Evolutionary conservation across 2,113 vertebrate genomes (phyloP), one percentile per base, ranked within the genome.

Genomic region (Lasiurus cinereus): DNA sequence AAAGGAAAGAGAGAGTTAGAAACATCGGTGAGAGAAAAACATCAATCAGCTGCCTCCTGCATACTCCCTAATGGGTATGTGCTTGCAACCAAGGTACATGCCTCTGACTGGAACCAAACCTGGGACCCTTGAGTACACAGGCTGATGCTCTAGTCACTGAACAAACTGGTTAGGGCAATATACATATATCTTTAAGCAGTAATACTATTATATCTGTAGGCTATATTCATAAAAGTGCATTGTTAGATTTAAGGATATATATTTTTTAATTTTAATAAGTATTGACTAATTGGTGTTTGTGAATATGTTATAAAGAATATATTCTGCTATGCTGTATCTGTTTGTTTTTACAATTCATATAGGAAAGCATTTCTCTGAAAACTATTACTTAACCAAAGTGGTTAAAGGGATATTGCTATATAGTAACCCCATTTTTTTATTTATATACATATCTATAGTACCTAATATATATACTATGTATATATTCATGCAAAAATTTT

Each of bases 251-350:
- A 88, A 93, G 19, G 4, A 62, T 72, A 67, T 39, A 27, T 31
- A 1, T 67, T 18, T 89, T 85, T 74, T 83, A 43, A 67, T 72
- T 91, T 84, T 82, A 77, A 72, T 74, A 80, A 90, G 76, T 88
- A 56, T 9, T 83, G 3, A n/a, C 36, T 69, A 66, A 69, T 39
- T 80, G 18, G 48, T 85, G 12, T 85, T 77, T 18, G 54, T 67
- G 27, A 93, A 33, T 54, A 80, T 77, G 74, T 94, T 87, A 87
- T 52, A 90, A 94, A 86, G n/a, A 22, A 76, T 15, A 59, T 14
- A 48, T 56, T 85, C 64, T 39, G 31, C 24, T 15, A 11, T 50
- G 21, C 12, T 83, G 5, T 46, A 54, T 79, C 31, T 93, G 21
- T 70, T 90, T 86, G 24, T 22, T 93, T 82, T 79, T 94, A 24